Percentiles rank a stretch among this genome's conserved stretches.
phyloP scores from a whole-genome alignment of 1,140 invertebrate genomes.

The Atopsyche davidsoni region DNA sequence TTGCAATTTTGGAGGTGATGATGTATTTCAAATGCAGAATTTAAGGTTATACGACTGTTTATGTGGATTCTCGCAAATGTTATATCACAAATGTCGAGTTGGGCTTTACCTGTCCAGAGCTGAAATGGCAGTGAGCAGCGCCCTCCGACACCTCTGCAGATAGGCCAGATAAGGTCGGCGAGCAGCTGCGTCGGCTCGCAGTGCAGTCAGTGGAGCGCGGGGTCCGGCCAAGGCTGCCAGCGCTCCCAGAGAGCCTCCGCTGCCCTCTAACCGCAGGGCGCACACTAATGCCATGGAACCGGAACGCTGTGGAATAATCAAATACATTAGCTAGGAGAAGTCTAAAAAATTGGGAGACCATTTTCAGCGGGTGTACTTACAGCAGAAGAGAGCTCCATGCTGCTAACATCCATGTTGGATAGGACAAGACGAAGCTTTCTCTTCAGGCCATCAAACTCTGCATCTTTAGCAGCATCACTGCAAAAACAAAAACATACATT shows the following conservation, averaged over 20 bases:
- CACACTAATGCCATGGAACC: conserved; percentile 28
- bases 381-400: conserved; percentile 39
- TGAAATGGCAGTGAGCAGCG: conserved; percentile 57
- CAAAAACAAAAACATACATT: conserved; percentile 6
- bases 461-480: conserved; percentile 18
- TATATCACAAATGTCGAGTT: too few relatives aligned
- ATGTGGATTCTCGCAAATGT: too few relatives aligned
- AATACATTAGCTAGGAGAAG: too few relatives aligned
- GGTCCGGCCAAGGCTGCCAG: conserved; percentile 19
- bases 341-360: too few relatives aligned
- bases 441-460: conserved; percentile 57
- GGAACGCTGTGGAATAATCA: conserved; percentile 12
- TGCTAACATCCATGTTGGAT: conserved; percentile 67
- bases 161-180: conserved; percentile 63
- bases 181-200: conserved; percentile 37
- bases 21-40: too few relatives aligned
- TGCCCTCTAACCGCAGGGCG: conserved; percentile 32
- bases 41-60: too few relatives aligned
- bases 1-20: too few relatives aligned
- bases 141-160: conserved; percentile 63
- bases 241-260: conserved; percentile 33
- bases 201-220: conserved; percentile 36
- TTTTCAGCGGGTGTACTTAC: conserved; percentile 32
- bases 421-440: conserved; percentile 87
- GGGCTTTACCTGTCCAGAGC: conserved; percentile 59